Conservation (phyloP, 37 sponge, comb jelly and placozoan genomes). For the Oscarella lobularis region DNA sequence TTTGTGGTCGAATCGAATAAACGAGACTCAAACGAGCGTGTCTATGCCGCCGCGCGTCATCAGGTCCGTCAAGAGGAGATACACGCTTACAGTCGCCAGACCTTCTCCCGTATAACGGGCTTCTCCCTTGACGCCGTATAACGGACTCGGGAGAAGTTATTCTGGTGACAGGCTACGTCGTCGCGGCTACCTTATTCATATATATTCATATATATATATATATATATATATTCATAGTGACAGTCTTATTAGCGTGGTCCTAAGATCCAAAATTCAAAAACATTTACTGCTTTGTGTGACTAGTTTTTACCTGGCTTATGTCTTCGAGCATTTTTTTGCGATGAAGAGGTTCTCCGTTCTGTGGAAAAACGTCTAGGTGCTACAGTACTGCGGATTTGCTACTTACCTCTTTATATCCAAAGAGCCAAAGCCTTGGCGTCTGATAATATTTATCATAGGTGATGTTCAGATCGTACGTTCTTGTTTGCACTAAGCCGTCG, state of each 20-base stretch:
- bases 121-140: no score
- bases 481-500: constrained; percentile 51
- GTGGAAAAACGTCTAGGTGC: constrained; percentile 7
- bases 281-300: not conserved
- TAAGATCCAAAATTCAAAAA: constrained; percentile 10
- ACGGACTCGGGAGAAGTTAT: no score
- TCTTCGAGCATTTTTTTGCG: constrained; percentile 77
- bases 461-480: constrained; percentile 95
- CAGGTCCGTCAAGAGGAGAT: no score
- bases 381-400: no score
- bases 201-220: no score
- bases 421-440: constrained; percentile 92
- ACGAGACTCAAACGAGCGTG: no score
- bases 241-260: constrained; percentile 98
- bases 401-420: constrained; percentile 77
- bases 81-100: no score
- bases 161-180: no score
- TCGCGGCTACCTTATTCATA: no score
- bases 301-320: constrained; percentile 55
- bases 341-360: constrained; percentile 47
- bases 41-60: no score
- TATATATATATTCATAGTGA: constrained; percentile 88
- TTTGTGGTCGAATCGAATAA: no score
- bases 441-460: constrained; percentile 96
- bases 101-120: no score